phyloP scores from a whole-genome alignment of 2,888 invertebrate genomes.

The Lamellibrachia satsuma region DNA sequence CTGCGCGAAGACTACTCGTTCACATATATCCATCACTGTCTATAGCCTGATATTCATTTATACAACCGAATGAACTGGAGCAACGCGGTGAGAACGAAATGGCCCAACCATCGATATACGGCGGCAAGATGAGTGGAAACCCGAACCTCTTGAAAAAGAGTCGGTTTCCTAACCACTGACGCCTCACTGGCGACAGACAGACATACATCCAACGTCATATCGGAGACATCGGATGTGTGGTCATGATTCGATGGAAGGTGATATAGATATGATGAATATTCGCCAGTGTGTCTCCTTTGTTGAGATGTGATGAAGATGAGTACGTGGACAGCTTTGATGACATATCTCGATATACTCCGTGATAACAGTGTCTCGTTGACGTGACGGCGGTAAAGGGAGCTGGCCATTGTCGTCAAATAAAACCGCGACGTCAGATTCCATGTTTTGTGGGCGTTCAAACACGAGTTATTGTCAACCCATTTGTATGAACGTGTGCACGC shows the following conservation, averaged over 20 bases:
- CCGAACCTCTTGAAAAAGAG: too few species aligned
- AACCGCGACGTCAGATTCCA: background rate
- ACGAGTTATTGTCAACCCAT: background rate
- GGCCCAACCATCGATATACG: too few species aligned
- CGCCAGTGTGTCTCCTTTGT: background rate
- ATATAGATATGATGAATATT: background rate
- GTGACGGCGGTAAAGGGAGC: background rate
- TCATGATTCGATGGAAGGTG: background rate
- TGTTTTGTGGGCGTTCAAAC: background rate
- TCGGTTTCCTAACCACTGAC: too few species aligned
- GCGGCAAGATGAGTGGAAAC: too few species aligned
- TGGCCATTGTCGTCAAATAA: background rate
- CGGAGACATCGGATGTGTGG: background rate
- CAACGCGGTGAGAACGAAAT: too few species aligned
- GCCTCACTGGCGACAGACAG: background rate
- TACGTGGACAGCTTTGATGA: background rate
- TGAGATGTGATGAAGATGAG: background rate
- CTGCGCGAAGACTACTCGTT: too few species aligned
- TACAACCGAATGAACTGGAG: too few species aligned
- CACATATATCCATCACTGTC: too few species aligned
- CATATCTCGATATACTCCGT: background rate
- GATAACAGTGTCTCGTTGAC: background rate
- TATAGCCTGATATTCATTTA: too few species aligned
- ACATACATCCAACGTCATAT: background rate
- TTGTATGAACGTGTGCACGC: background rate